Evolutionary conservation across 2,113 vertebrate genomes (phyloP).

Genomic region (Herpailurus yagouaroundi): DNA sequence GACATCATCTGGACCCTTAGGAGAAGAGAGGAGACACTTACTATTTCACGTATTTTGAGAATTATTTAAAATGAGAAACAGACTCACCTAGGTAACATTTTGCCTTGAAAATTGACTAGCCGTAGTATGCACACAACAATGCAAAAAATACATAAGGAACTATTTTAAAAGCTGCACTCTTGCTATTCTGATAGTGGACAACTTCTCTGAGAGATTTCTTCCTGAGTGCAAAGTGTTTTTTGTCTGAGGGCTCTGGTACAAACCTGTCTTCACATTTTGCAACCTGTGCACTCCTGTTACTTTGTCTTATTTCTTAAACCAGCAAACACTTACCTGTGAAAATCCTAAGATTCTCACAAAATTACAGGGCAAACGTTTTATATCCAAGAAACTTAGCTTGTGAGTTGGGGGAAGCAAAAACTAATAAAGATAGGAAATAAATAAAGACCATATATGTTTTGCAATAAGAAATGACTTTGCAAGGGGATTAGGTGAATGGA

Average conservation of each 20-base stretch:
- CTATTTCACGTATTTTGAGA: constrained; percentile 57
- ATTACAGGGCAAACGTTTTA: not conserved
- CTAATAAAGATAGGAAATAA: constrained; percentile 5
- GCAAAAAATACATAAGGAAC: constrained; percentile 62
- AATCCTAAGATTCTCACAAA: constrained; percentile 45
- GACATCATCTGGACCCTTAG: not conserved
- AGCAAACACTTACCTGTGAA: not conserved
- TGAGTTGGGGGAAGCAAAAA: not conserved
- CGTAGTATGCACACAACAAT: not conserved
- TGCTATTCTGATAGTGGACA: constrained; percentile 57
- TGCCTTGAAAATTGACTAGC: constrained; percentile 27
- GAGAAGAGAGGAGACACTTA: not conserved
- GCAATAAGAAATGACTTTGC: not conserved
- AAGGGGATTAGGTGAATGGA: not conserved
- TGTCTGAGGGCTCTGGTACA: constrained; percentile 50
- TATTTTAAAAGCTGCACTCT: constrained; percentile 38
- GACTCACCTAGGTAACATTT: constrained; percentile 64
- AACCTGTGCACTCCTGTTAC: constrained; percentile 39
- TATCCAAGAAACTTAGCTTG: constrained; percentile 16
- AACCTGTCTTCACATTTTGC: constrained; percentile 56
- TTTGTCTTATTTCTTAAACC: constrained; percentile 53
- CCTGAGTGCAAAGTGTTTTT: constrained; percentile 39
- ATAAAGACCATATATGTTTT: not conserved
- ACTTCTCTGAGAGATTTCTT: constrained; percentile 47
- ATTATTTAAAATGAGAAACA: constrained; percentile 76